phyloP scores from a whole-genome alignment of 2,797 vertebrate genomes.

The Heliangelus exortis region DNA sequence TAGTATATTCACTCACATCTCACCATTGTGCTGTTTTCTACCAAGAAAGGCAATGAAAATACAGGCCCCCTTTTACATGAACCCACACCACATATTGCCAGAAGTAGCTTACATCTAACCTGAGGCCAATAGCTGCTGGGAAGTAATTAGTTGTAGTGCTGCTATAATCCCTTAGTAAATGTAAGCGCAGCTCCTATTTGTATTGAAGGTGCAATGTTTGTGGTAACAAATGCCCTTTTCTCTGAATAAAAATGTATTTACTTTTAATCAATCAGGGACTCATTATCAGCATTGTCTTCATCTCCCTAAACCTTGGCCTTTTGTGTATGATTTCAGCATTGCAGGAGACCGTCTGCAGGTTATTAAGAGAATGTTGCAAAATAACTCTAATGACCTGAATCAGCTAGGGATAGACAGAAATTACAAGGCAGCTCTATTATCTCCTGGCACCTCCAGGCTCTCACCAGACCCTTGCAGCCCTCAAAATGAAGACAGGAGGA shows the following conservation, averaged over 20 bases:
- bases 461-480: background rate
- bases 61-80: slow-evolving; percentile 36
- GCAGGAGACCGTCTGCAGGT: slow-evolving; percentile 57
- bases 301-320: slow-evolving; percentile 75
- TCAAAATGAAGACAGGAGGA: background rate
- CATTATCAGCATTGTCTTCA: slow-evolving; percentile 77
- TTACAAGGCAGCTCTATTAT: background rate
- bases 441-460: background rate
- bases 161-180: slow-evolving; percentile 78
- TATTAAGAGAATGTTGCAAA: slow-evolving; percentile 69
- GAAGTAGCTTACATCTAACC: slow-evolving; percentile 74
- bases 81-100: slow-evolving; percentile 57
- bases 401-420: slow-evolving; percentile 39
- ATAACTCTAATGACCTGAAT: slow-evolving; percentile 70
- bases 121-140: slow-evolving; percentile 76
- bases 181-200: slow-evolving; percentile 73
- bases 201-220: slow-evolving; percentile 79
- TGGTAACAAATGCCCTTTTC: slow-evolving; percentile 79
- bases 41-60: slow-evolving; percentile 41
- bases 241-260: slow-evolving; percentile 80
- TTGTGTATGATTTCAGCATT: slow-evolving; percentile 34
- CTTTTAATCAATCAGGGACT: slow-evolving; percentile 82
- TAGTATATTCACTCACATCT: slow-evolving; percentile 19
- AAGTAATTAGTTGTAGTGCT: slow-evolving; percentile 80
- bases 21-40: slow-evolving; percentile 17